Percentiles rank a stretch among this genome's conserved stretches.
Evolutionary conservation across 2,797 vertebrate species (phyloP).

Genomic region (Parauchenoglanis ngamensis): DNA sequence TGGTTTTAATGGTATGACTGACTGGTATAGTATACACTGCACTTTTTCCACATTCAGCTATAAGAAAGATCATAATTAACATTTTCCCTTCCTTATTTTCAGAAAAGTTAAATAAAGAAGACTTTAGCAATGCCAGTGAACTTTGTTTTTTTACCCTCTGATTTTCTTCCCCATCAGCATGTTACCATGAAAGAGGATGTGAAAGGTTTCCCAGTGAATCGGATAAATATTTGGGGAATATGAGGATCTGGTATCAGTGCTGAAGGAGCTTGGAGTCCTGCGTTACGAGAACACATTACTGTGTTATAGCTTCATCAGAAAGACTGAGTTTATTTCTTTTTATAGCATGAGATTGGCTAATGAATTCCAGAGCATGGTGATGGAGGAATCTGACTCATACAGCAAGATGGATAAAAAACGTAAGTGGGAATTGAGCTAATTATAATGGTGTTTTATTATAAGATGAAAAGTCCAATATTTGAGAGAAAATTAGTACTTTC

Average conservation of each 20-base stretch:
- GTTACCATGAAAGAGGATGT: background rate
- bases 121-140: no score
- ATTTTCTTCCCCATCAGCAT: no score
- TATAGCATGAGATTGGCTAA: background rate
- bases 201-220: background rate
- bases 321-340: background rate
- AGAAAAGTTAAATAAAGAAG: no score
- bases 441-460: background rate
- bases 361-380: background rate
- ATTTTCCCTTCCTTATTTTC: background rate
- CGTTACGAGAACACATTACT: background rate
- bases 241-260: no score
- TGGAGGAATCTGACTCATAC: background rate
- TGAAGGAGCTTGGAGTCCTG: background rate
- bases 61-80: no score
- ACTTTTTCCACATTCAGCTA: no score
- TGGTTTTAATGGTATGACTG: no score
- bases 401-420: background rate
- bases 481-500: background rate
- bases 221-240: background rate
- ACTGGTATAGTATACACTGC: no score
- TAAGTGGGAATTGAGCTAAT: background rate
- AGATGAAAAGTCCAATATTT: background rate
- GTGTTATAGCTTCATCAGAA: no score
- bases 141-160: no score